phyloP scores from a whole-genome alignment of 2,113 vertebrate genomes.

The Orthonyx spaldingii region DNA sequence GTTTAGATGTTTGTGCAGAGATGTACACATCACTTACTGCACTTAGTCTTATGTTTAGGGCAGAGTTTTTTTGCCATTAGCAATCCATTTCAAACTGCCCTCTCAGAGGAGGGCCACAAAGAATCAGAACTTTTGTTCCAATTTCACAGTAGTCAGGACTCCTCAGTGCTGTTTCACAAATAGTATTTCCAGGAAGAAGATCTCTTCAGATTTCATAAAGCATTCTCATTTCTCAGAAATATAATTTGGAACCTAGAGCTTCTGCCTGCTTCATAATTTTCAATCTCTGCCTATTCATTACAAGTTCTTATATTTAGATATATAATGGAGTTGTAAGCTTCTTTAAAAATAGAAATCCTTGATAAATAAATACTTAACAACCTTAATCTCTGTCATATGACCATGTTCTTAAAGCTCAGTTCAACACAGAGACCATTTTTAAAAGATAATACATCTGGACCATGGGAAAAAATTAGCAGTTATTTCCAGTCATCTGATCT shows the following conservation, averaged over 20 bases:
- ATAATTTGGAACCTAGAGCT: neutral
- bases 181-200: conserved; percentile 21
- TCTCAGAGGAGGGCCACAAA: neutral
- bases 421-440: neutral
- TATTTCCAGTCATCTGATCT: conserved; percentile 10
- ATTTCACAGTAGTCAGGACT: neutral
- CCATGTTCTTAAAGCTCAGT: neutral
- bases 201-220: conserved; percentile 35
- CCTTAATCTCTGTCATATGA: conserved; percentile 53
- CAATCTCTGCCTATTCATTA: neutral
- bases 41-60: neutral
- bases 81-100: neutral
- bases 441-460: conserved; percentile 21
- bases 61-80: neutral
- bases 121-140: neutral
- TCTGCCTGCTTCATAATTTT: conserved; percentile 9
- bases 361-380: conserved; percentile 43
- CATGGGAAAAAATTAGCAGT: neutral
- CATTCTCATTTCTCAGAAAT: conserved; percentile 20
- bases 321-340: conserved; percentile 8
- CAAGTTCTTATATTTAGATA: conserved; percentile 42
- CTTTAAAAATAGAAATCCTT: conserved; percentile 51
- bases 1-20: neutral
- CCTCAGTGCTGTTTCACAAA: conserved; percentile 21
- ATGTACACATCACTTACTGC: neutral